Evolutionary conservation across 2,888 invertebrate genomes (phyloP), one percentile per base, ranked within the genome.

Genomic region (Biston betularia): DNA sequence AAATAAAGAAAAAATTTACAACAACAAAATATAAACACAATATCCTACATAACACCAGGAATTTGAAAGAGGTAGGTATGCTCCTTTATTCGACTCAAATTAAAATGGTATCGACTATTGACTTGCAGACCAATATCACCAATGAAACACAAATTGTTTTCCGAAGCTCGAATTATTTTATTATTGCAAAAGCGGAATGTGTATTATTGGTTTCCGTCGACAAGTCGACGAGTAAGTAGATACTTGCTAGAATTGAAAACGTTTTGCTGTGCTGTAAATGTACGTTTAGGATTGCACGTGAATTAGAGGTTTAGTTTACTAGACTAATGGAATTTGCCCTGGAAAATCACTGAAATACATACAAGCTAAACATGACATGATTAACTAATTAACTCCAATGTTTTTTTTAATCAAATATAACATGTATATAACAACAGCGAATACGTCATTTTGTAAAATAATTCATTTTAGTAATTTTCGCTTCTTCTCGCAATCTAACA

Each of bases 61-160:
- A 61, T 50, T 55, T 60, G 60, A 60, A 65, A 59, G 35, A 50
- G 58, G 34, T 50, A 64, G 24, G 44, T 65, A 56, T 55, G 49
- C 38, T 50, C 15, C 40, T 45, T 50, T 42, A 45, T 56, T 54
- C n/a, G 53, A 44, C 53, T 54, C 69, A 71, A 72, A 72, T 71
- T 70, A 72, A 72, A 69, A 69, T 58, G 62, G 68, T 52, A 64
- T 49, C 63, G 65, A 53, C 66, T 62, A 66, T 57, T 67, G 63
- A 59, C 67, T 63, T 63, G 63, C 67, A 68, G 63, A 68, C 63
- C 67, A 66, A 66, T 66, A 70, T 62, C 66, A 60, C 68, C 74
- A 75, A 72, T 73, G 71, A 69, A 71, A 68, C 63, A 69, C 71
- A 71, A 70, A 75, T 75, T 73, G 73, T 68, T 71, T 72, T 75